Percentiles rank a stretch among this genome's conserved stretches.
These are phyloP conservation scores for Pachycephus smyrnensis DNA, from an alignment of 2,888 invertebrate genomes.

Conservation along the genomic window DNA sequence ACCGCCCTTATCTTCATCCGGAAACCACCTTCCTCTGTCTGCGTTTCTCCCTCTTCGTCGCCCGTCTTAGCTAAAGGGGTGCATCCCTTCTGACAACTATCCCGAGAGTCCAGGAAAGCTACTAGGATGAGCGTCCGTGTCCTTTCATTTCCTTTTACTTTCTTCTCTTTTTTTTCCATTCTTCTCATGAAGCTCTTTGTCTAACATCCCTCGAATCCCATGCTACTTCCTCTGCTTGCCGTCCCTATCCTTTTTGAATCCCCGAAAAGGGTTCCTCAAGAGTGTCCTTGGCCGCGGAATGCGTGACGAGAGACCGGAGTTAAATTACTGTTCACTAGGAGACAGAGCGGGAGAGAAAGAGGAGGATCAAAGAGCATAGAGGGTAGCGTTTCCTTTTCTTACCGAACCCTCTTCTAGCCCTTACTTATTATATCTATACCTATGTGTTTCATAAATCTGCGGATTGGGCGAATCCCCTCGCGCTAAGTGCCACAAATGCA, in stretches of 20 bases:
- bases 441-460: neutral
- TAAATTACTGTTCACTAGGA: neutral
- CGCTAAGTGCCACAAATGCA: no score
- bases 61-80: neutral
- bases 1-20: slow-evolving; percentile 52
- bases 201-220: neutral
- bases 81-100: neutral
- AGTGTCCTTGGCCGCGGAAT: neutral
- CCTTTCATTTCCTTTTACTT: neutral
- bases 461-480: no score
- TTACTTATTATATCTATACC: neutral
- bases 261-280: neutral
- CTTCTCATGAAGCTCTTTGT: neutral
- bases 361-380: neutral
- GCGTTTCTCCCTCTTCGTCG: neutral
- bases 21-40: slow-evolving; percentile 21
- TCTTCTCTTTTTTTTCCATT: neutral
- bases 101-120: neutral
- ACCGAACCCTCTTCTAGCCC: neutral
- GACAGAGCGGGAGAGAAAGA: neutral
- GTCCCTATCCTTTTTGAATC: neutral
- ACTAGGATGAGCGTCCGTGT: neutral
- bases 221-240: neutral
- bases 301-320: neutral
- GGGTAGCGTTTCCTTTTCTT: neutral